Evolutionary conservation across 2,888 invertebrate species (phyloP).

Genomic region (Synanthedon tipuliformis): DNA sequence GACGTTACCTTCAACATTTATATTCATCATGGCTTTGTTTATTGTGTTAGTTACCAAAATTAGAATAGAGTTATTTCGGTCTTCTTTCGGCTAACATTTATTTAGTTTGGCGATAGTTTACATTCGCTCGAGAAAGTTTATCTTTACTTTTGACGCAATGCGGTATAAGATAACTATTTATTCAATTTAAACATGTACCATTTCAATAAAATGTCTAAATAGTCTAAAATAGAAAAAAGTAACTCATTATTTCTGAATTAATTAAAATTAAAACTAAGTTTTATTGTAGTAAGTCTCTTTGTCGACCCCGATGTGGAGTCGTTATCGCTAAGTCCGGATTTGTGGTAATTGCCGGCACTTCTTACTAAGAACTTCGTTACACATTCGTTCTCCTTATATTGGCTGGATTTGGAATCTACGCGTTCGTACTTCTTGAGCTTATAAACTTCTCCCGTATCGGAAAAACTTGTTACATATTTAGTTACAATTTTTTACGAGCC

Average conservation of each 20-base stretch:
- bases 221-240: constrained; percentile 10
- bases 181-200: no score
- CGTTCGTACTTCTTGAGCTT: constrained; percentile 1
- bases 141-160: no score
- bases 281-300: constrained; percentile 12
- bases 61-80: no score
- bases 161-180: no score
- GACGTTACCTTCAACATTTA: not conserved
- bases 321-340: constrained; percentile 11
- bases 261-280: constrained; percentile 13
- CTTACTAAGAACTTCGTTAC: constrained; percentile 10
- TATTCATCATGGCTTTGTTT: not conserved
- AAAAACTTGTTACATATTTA: no score
- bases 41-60: not conserved
- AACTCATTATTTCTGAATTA: constrained; percentile 13
- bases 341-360: constrained; percentile 14
- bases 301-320: constrained; percentile 8
- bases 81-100: no score
- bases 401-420: constrained; percentile 15
- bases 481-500: no score
- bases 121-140: no score
- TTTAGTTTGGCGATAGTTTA: no score
- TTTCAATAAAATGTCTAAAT: no score
- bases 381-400: constrained; percentile 11
- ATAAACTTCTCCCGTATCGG: no score